Conservation (phyloP, 2,797 vertebrate species). For the Coranthus polyacanthus region DNA sequence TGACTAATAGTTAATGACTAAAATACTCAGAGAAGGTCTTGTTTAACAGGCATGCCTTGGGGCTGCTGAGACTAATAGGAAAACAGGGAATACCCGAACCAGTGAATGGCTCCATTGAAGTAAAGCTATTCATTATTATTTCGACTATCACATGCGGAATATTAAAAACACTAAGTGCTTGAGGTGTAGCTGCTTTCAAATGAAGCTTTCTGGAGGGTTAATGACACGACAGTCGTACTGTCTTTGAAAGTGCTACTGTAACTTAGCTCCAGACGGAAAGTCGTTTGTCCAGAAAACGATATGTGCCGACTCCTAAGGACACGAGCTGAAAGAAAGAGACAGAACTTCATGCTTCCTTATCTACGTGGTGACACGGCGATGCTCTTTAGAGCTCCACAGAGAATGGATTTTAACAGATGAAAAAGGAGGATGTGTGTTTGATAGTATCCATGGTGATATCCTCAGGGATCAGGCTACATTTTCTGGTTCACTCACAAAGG, state of each 20-base stretch:
- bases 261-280: neutral
- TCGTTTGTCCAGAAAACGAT: conserved; percentile 14
- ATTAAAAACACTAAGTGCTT: conserved; percentile 23
- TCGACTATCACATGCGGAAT: conserved; percentile 37
- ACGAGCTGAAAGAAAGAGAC: neutral
- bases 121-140: conserved; percentile 34
- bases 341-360: conserved; percentile 9
- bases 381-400: conserved; percentile 22
- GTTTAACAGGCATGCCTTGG: conserved; percentile 18
- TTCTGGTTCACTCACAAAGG: conserved; percentile 30
- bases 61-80: conserved; percentile 25
- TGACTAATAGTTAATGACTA: conserved; percentile 3
- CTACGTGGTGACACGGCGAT: conserved; percentile 5
- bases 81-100: conserved; percentile 36
- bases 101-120: conserved; percentile 35
- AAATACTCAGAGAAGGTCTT: conserved; percentile 23
- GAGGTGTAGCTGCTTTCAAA: conserved; percentile 10
- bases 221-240: conserved; percentile 4
- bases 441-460: conserved; percentile 46
- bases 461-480: conserved; percentile 22
- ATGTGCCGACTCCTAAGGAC: too few relatives aligned
- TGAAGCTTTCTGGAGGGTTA: conserved; percentile 4
- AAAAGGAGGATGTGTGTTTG: conserved; percentile 27
- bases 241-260: neutral
- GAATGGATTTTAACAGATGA: conserved; percentile 30